Evolutionary conservation across 1,140 invertebrate genomes (phyloP), one percentile per base, ranked within the genome.

Genomic region (Pogonognathellus flavescens): DNA sequence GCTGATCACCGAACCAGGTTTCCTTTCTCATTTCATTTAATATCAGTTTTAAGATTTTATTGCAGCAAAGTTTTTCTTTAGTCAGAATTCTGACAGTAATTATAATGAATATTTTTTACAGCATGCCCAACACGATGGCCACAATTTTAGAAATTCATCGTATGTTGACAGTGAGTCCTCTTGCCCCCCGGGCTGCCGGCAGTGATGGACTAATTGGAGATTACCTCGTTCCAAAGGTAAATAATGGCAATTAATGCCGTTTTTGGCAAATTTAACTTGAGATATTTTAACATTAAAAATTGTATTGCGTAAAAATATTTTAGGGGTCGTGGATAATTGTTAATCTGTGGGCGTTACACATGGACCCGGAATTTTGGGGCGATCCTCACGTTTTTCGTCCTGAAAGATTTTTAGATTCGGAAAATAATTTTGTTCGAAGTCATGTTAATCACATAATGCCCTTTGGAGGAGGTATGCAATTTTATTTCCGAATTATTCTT

Each of bases 381-480:
- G 92, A 97, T 49, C 95, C 95, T 0, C 92, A 95, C 80, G 89
- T 91, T 22, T 96, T 96, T 90, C 92, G 93, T 83, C 96, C 96
- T 0, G 95, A 96, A 86, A 91, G 95, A 86, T 96, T 95, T 90
- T 89, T 97, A 1, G 91, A 93, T 41, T 90, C 93, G 52, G 86
- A 91, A 80, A 76, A 76, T n/a, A 50, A 76, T 50, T 76, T 76
- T 9, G 49, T 76, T 8, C 70, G 70, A 4, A 76, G 31, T 76
- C 70, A 76, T 49, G 31, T 76, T n/a, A 49, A 41, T 11, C 25
- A 50, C 11, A 76, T 9, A 16, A 76, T 76, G 70, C 70, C 70
- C 13, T 76, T 76, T 76, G 70, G 70, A 1, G 70, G 70, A n/a
- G 70, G 70, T 76, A 49, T 16, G 14, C n/a, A n/a, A n/a, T n/a